A percentile compares a stretch with the other conserved stretches of the same genome.
These are phyloP conservation scores for Mormyrus iriodes DNA, from an alignment of 2,113 vertebrate species.

Conservation along the genomic window DNA sequence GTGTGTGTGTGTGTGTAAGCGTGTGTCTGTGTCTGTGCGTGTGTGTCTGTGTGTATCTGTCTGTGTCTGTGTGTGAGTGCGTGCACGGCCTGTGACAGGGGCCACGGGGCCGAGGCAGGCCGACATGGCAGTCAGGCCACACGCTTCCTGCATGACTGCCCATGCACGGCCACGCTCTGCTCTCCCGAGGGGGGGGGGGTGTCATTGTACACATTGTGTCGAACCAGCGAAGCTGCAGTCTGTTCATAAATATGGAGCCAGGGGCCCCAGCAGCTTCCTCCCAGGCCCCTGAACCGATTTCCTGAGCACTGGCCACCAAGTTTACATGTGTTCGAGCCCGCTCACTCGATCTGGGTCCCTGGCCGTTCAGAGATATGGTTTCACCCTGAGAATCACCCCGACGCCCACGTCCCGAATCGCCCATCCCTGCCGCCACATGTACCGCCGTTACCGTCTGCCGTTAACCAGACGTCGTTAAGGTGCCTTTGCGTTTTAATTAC, in stretches of 20 bases:
- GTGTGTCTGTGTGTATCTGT: neutral
- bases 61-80: neutral
- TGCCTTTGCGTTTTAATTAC: conserved; percentile 8
- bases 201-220: conserved; percentile 67
- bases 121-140: conserved; percentile 69
- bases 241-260: conserved; percentile 67
- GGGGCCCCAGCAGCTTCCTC: conserved; percentile 46
- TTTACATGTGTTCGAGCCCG: neutral
- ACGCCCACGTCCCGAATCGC: neutral
- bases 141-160: conserved; percentile 71
- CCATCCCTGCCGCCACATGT: no score
- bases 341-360: neutral
- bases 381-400: neutral
- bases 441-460: neutral
- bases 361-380: neutral
- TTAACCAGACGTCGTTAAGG: neutral
- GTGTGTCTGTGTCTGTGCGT: conserved; percentile 18
- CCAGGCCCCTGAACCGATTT: neutral
- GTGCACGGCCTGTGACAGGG: neutral
- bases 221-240: conserved; percentile 63
- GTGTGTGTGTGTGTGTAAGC: conserved; percentile 8
- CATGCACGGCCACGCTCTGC: conserved; percentile 59
- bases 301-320: neutral
- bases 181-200: conserved; percentile 35
- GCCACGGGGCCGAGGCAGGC: conserved; percentile 55